These are phyloP conservation scores for Andrena flavipes DNA, from an alignment of 2,888 invertebrate genomes.

Conservation along the genomic window DNA sequence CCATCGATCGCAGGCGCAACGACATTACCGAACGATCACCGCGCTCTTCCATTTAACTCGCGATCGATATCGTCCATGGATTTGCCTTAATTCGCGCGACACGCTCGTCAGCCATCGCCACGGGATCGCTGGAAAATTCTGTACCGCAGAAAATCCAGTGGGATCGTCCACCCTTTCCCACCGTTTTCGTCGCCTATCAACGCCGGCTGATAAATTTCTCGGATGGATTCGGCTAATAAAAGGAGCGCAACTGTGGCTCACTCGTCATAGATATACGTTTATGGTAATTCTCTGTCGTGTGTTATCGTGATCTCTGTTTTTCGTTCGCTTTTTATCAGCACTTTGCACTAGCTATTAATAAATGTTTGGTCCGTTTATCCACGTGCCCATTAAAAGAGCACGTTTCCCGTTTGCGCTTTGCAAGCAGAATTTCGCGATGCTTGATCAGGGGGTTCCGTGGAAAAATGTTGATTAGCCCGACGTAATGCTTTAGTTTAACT, in stretches of 20 bases:
- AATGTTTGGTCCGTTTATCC: not conserved
- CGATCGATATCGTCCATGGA: conserved; percentile 12
- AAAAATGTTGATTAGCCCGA: too few species aligned
- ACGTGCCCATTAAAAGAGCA: not conserved
- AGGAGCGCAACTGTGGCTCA: too few species aligned
- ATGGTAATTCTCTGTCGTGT: conserved; percentile 5
- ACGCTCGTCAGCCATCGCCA: not conserved
- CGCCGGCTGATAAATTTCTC: too few species aligned
- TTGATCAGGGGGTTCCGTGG: not conserved
- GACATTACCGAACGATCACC: conserved; percentile 15
- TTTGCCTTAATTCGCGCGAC: conserved; percentile 15
- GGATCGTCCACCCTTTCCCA: too few species aligned
- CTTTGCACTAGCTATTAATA: conserved; percentile 13
- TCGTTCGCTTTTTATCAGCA: not conserved
- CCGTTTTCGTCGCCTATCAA: too few species aligned
- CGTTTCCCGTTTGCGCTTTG: not conserved
- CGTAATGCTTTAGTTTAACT: too few species aligned
- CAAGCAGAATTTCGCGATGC: not conserved
- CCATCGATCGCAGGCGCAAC: conserved; percentile 7
- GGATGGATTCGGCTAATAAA: too few species aligned
- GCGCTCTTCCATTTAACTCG: not conserved
- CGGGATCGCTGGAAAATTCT: not conserved
- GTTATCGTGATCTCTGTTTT: conserved; percentile 27
- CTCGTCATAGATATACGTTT: too few species aligned
- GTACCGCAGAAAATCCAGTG: not conserved